Base-by-base conservation (phyloP, 2,113 vertebrate species). In the Stomatorhinus ivindoensis region DNA sequence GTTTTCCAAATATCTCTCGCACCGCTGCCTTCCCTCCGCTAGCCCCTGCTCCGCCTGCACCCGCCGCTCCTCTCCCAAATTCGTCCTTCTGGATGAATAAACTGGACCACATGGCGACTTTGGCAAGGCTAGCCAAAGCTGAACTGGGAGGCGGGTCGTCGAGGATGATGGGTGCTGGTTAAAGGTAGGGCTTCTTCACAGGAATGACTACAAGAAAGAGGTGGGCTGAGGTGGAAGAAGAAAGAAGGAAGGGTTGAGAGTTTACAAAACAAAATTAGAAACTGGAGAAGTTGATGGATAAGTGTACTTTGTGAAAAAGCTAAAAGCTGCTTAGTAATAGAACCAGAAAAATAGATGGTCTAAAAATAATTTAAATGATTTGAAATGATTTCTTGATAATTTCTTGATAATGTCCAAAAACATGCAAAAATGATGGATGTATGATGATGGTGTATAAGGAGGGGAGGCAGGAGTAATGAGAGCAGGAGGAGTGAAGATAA, bases 71-170 rank as follows among this genome's bases (percentile, higher is more conserved):
- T 0, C 91, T 89, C 27, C 94, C 93, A 0, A 95, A 94, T 50
- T 96, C 96, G 87, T 97, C 96, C 69, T 96, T 96, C 92, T 96
- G 96, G 90, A 97, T 89, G 88, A 98, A 96, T 88, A 95, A 97
- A 94, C 97, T 97, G 91, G 97, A 96, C 97, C 97, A 98, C 97
- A 98, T 97, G 90, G 94, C 96, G 84, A 90, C 90, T 89, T 89
- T 48, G 55, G 53, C 27, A 8, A 88, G 31, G 73, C 87, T 61
- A 86, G 85, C 82, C 73, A 90, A 86, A 88, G 87, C n/a, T 83
- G 17, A 76, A 39, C 31, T 15, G 39, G 89, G 24, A 27, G 13
- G 15, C 10, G 1, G 83, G 42, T 15, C 0, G 35, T 82, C 15
- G 6, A 27, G 89, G 46, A 44, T 27, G 50, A 47, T 58, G 84